A percentile compares a stretch with the other conserved stretches of the same genome.
phyloP scores from a whole-genome alignment of 1,140 invertebrate genomes.

The Delia radicum region DNA sequence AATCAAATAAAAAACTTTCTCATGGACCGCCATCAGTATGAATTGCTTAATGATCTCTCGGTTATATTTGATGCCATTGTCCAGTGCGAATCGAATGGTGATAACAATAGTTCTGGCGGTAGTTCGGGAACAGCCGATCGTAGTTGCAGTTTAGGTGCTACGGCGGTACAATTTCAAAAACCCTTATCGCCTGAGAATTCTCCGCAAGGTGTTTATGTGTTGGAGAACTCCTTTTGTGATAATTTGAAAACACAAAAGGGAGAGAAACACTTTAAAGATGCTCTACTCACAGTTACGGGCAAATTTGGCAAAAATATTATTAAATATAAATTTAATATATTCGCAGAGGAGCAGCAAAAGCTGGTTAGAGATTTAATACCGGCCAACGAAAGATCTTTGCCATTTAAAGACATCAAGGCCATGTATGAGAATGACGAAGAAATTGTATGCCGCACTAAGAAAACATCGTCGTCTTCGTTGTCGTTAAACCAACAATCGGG shows the following conservation, averaged over 20 bases:
- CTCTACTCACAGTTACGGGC: slow-evolving; percentile 48
- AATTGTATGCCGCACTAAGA: slow-evolving; percentile 38
- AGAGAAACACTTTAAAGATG: slow-evolving; percentile 49
- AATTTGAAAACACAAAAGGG: slow-evolving; percentile 44
- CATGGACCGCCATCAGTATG: slow-evolving; percentile 48
- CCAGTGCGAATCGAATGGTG: slow-evolving; percentile 44
- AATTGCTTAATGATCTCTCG: slow-evolving; percentile 52
- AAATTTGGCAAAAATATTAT: slow-evolving; percentile 55
- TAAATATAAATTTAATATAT: slow-evolving; percentile 54
- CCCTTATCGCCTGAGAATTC: slow-evolving; percentile 1
- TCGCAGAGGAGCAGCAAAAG: slow-evolving; percentile 49
- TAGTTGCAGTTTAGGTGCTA: slow-evolving; percentile 36
- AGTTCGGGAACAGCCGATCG: slow-evolving; percentile 46
- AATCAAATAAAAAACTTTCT: slow-evolving; percentile 47
- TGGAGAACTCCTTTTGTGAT: slow-evolving; percentile 53
- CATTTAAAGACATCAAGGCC: slow-evolving; percentile 50
- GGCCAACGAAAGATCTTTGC: slow-evolving; percentile 43
- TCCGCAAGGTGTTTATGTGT: slow-evolving; percentile 42
- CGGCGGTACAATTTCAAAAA: background rate
- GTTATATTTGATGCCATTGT: slow-evolving; percentile 53
- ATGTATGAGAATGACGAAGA: slow-evolving; percentile 47
- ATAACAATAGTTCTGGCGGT: slow-evolving; percentile 50
- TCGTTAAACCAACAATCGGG: slow-evolving; percentile 25
- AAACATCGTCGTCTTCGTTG: slow-evolving; percentile 14
- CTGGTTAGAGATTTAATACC: slow-evolving; percentile 49